Base-by-base conservation (phyloP, 2,888 invertebrate genomes). In the Cosmia pyralina region DNA sequence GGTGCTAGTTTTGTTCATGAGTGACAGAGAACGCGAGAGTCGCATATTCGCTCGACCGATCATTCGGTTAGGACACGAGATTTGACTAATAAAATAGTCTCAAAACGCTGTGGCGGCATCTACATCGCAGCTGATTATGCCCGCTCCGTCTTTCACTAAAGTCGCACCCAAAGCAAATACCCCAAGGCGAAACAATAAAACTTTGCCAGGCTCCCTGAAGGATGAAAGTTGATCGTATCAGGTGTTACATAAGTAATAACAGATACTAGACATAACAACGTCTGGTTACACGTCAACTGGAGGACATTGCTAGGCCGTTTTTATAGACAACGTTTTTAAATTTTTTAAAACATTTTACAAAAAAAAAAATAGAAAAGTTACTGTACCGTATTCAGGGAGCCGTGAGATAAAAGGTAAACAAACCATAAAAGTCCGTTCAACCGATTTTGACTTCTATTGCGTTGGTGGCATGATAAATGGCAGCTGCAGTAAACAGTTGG, bases 171-270 rank as follows among this genome's bases (percentile, higher is more conserved):
- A 62, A 70, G 44, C 79, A 82, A 88, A 86, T 80, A 79, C 78
- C 87, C 76, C 55, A 63, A 67, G 85, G 87, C 79, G 63, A 87
- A 87, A 89, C 87, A 89, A 91, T 90, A 89, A 89, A 90, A 88
- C 84, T 88, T 87, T 64, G 69, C 53, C 64, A 55, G 72, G 63
- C 64, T 74, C 72, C 78, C 80, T 68, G 60, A 65, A 81, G 82
- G 60, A 59, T 65, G 66, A 79, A 87, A 84, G 83, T 84, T 77
- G 74, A 66, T 68, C 79, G 82, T 83, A 83, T 82, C 84, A 82
- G 67, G 69, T 72, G 72, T 65, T 75, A 79, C 83, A 71, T 82
- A 79, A 59, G 62, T 79, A 81, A 79, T 82, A 81, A 60, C 69
- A 57, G 66, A 72, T 79, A 34, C 53, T 34, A 3, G 13, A 50